phyloP scores from a whole-genome alignment of 2,113 vertebrate genomes.

The Strix uralensis region DNA sequence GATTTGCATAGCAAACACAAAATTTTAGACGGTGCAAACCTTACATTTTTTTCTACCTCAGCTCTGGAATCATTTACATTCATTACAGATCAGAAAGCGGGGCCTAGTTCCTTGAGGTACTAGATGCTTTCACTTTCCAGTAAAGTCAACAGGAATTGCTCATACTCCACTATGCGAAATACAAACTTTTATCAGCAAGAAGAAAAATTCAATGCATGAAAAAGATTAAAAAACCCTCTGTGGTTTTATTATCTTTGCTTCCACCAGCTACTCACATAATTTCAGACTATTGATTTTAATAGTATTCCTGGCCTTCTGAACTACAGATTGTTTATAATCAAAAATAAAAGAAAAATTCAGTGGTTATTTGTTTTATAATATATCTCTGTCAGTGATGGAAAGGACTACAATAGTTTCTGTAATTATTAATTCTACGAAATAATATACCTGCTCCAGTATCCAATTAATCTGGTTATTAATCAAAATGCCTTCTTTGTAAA shows the following conservation, averaged over 20 bases:
- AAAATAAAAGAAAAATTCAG: not conserved
- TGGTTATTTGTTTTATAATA: slow-evolving; percentile 5
- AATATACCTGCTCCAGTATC: slow-evolving; percentile 15
- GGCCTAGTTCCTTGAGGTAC: not conserved
- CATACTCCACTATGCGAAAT: not conserved
- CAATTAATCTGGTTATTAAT: slow-evolving; percentile 41
- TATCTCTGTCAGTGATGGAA: not conserved
- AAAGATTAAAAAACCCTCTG: not conserved
- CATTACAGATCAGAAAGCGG: not conserved
- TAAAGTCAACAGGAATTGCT: not conserved
- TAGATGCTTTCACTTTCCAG: not conserved
- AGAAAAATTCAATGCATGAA: not conserved
- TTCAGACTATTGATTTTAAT: slow-evolving; percentile 24
- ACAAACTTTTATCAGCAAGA: not conserved
- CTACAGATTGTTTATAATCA: not conserved
- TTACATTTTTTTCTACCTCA: not conserved
- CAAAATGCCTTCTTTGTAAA: slow-evolving; percentile 26
- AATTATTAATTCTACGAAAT: slow-evolving; percentile 3
- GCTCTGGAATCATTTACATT: not conserved
- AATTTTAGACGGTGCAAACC: not conserved
- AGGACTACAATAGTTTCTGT: not conserved
- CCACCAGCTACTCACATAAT: not conserved
- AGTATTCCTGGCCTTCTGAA: slow-evolving; percentile 18
- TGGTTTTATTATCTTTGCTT: slow-evolving; percentile 10
- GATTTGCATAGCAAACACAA: not conserved